phyloP scores from a whole-genome alignment of 2,113 vertebrate genomes.

The Hepsetus odoe region DNA sequence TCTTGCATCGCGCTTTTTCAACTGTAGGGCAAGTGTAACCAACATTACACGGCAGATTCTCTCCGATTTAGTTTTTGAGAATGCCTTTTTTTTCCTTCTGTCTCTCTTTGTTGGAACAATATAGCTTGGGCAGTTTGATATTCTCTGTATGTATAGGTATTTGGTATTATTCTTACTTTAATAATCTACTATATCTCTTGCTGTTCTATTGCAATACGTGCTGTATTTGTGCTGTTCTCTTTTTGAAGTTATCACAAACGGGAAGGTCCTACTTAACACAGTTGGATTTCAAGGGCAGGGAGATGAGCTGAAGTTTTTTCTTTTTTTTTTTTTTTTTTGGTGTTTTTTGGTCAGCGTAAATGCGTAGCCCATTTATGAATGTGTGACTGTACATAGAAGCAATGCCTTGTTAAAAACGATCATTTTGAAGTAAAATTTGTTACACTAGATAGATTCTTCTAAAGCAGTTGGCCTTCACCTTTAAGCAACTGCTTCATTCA shows the following conservation, averaged over 20 bases:
- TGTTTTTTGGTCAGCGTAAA: constrained; percentile 30
- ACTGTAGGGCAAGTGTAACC: constrained; percentile 8
- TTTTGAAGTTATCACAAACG: constrained; percentile 46
- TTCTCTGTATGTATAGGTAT: constrained; percentile 78
- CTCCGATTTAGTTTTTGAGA: constrained; percentile 42
- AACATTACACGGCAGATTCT: constrained; percentile 33
- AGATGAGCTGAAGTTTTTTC: background rate
- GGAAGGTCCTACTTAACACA: constrained; percentile 45
- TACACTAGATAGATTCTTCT: background rate
- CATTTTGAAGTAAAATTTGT: background rate
- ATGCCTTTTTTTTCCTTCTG: constrained; percentile 57
- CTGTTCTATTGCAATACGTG: constrained; percentile 74
- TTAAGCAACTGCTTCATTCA: background rate
- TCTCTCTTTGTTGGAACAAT: constrained; percentile 62
- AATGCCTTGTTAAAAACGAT: background rate
- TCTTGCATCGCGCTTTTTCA: constrained; percentile 13
- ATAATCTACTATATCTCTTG: constrained; percentile 70
- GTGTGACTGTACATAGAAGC: constrained; percentile 25
- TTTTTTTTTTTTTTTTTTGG: background rate
- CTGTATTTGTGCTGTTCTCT: constrained; percentile 67
- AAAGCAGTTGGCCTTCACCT: background rate
- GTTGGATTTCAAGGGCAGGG: constrained; percentile 25
- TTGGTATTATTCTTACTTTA: constrained; percentile 75
- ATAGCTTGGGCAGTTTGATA: constrained; percentile 68
- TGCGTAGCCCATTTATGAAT: background rate